Base-by-base conservation (phyloP, 2,888 invertebrate genomes). In the Tetragonula carbonaria region DNA sequence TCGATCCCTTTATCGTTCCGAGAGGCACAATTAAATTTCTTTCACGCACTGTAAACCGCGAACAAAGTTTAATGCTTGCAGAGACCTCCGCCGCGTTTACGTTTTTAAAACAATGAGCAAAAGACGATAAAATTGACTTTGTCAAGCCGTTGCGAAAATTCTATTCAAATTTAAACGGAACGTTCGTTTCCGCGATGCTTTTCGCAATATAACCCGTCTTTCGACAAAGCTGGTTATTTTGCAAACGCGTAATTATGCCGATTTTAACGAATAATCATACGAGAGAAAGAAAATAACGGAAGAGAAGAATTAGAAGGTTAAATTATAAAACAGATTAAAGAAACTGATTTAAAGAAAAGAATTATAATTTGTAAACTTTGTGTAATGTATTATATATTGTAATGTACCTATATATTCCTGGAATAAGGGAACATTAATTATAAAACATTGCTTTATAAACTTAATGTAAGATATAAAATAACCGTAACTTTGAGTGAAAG, bases 41-140 rank as follows among this genome's bases (percentile, higher is more conserved):
- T 77, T 80, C 77, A 65, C 65, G 70, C 80, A 80, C 70, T 65
- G 70, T 65, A 77, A 70, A 65, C 50, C 67, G 16, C 45, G 57
- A 78, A 62, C 50, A 53, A 45, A 16, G 55, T 78, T 78, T 59
- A 66, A 70, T 63, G 63, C 28, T 28, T 21, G 23, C 38, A 57
- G 33, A 76, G 53, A 59, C 23, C 51, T 72, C 13, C 50, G 13
- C 21, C 13, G 33, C 13, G 23, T 28, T 70, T 28, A 33, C 38
- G 18, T 63, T 71, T 59, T 59, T 50, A 51, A 45, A 71, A 78
- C 57, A 55, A 78, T 28, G 18, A 72, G 51, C 5, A 23, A 59
- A 65, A 57, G 63, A 53, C 63, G 45, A 33, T 21, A 23, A 65
- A 65, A 66, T 67, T 66, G 21, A 70, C 13, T 70, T 45, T 55